Evolutionary conservation across 2,113 vertebrate species (phyloP).

Genomic region (Phylloscopus trochiloides): DNA sequence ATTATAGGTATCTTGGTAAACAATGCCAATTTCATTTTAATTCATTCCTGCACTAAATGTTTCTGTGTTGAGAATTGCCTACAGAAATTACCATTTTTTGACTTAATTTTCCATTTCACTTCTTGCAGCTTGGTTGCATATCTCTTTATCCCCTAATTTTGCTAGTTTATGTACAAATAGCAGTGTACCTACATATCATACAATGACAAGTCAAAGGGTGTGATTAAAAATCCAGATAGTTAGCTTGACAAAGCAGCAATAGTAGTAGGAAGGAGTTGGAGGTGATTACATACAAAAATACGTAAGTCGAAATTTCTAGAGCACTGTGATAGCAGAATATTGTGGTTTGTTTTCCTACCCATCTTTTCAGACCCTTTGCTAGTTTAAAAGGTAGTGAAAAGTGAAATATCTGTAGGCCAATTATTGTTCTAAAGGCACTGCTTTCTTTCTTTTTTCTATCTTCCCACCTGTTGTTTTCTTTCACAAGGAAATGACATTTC

Average conservation of each 20-base stretch:
- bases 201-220: background rate
- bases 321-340: background rate
- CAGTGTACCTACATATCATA: background rate
- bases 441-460: background rate
- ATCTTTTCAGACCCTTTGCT: background rate
- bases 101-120: background rate
- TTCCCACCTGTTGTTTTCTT: background rate
- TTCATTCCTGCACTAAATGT: background rate
- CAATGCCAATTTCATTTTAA: background rate
- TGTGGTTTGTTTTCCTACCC: background rate
- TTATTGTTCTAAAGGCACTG: background rate
- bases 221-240: background rate
- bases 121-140: background rate
- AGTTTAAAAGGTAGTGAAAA: background rate
- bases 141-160: background rate
- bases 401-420: background rate
- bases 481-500: background rate
- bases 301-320: background rate
- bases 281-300: background rate
- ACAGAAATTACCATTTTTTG: background rate
- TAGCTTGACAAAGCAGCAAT: background rate
- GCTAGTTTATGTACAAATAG: background rate
- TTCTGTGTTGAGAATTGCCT: background rate
- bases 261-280: background rate
- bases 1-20: background rate